Conservation (phyloP, 1,140 invertebrate species). For the Rhagoletis pomonella region DNA sequence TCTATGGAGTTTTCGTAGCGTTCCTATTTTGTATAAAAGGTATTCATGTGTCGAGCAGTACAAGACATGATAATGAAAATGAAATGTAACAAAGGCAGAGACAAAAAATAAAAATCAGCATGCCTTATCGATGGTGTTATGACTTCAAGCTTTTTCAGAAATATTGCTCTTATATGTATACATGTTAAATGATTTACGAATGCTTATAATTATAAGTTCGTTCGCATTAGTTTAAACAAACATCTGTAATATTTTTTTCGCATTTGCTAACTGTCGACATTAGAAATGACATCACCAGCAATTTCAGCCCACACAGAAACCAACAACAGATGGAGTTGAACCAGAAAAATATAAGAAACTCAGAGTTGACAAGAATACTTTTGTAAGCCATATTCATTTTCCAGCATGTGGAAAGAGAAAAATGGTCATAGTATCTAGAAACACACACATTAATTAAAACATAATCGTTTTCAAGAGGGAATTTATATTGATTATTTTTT, state of each 20-base stretch:
- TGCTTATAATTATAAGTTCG: not conserved
- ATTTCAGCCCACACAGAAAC: not conserved
- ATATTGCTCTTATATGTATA: not conserved
- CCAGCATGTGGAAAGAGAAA: too few relatives aligned
- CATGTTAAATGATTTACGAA: too few relatives aligned
- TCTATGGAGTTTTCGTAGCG: too few relatives aligned
- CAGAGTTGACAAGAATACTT: slow-evolving; percentile 4
- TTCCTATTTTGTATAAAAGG: too few relatives aligned
- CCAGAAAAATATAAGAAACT: not conserved
- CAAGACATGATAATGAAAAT: too few relatives aligned
- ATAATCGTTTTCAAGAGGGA: too few relatives aligned
- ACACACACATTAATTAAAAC: too few relatives aligned
- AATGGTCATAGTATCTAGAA: too few relatives aligned
- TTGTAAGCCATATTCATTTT: not conserved
- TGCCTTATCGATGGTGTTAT: not conserved
- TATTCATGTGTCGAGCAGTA: not conserved
- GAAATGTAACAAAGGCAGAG: too few relatives aligned
- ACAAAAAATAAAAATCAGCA: too few relatives aligned
- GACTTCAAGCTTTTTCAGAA: not conserved
- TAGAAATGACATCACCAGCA: slow-evolving; percentile 38
- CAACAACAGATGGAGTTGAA: slow-evolving; percentile 11
- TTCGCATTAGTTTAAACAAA: not conserved
- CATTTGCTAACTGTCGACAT: not conserved
- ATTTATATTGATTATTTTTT: too few relatives aligned
- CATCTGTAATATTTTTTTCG: not conserved